These are phyloP conservation scores for Maccullochella peelii DNA, from an alignment of 2,113 vertebrate species.

Conservation along the genomic window DNA sequence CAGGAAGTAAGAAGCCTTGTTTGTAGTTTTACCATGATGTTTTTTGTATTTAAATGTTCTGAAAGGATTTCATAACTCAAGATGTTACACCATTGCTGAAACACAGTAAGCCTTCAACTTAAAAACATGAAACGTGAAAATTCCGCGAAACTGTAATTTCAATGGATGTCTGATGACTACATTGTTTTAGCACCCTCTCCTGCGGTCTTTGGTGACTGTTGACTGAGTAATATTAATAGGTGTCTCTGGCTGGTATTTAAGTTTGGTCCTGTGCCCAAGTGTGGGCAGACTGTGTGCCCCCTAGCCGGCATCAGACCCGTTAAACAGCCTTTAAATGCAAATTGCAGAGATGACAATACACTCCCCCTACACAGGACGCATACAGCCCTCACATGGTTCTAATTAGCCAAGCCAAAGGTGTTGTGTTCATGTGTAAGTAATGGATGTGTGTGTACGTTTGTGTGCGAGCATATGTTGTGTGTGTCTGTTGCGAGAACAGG, in stretches of 20 bases:
- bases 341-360: slow-evolving; percentile 72
- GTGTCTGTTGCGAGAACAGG: slow-evolving; percentile 45
- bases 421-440: slow-evolving; percentile 61
- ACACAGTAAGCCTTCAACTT: too few relatives aligned
- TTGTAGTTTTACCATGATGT: not conserved
- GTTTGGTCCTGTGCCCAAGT: slow-evolving; percentile 51
- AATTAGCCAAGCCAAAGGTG: slow-evolving; percentile 69
- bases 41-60: not conserved
- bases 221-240: slow-evolving; percentile 31
- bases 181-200: slow-evolving; percentile 3
- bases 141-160: not conserved
- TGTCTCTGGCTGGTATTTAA: slow-evolving; percentile 35
- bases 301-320: slow-evolving; percentile 43
- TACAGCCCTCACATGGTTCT: slow-evolving; percentile 67
- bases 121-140: not conserved
- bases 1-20: not conserved
- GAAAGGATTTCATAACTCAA: not conserved
- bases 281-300: slow-evolving; percentile 39
- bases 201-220: slow-evolving; percentile 5
- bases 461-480: slow-evolving; percentile 40
- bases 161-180: not conserved
- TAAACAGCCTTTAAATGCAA: slow-evolving; percentile 68
- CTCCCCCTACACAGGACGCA: slow-evolving; percentile 51
- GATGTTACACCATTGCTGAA: not conserved
- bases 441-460: slow-evolving; percentile 39